These are phyloP conservation scores for Margarornis squamiger DNA, from an alignment of 2,797 vertebrate genomes.

Conservation along the genomic window DNA sequence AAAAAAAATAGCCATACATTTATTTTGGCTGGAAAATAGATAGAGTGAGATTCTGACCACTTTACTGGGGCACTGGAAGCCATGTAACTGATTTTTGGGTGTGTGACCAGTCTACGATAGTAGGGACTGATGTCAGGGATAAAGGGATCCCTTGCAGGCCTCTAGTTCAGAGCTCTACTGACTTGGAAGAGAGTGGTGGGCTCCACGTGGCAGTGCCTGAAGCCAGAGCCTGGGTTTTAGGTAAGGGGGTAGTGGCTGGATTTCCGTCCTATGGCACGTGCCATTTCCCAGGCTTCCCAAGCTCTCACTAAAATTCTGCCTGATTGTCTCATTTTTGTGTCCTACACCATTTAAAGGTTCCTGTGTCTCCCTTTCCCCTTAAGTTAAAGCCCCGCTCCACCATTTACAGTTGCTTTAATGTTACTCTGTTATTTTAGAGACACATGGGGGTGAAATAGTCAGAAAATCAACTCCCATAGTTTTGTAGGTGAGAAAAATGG, in stretches of 20 bases:
- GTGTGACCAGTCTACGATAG: background rate
- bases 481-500: background rate
- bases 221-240: background rate
- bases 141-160: background rate
- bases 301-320: background rate
- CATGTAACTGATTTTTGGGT: background rate
- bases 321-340: background rate
- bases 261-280: accelerated
- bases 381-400: background rate
- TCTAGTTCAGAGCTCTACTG: background rate
- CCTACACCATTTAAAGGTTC: background rate
- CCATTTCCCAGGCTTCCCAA: background rate
- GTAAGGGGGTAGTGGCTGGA: too few species aligned
- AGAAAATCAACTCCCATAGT: background rate
- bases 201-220: background rate
- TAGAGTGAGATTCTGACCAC: background rate
- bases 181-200: background rate
- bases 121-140: background rate
- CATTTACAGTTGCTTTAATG: background rate
- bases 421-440: background rate
- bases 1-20: background rate
- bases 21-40: background rate
- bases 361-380: background rate
- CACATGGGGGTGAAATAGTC: background rate
- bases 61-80: background rate